A percentile compares a stretch with the other conserved stretches of the same genome.
phyloP scores from a whole-genome alignment of 2,113 vertebrate species.

The Ivindomyrus marchei region DNA sequence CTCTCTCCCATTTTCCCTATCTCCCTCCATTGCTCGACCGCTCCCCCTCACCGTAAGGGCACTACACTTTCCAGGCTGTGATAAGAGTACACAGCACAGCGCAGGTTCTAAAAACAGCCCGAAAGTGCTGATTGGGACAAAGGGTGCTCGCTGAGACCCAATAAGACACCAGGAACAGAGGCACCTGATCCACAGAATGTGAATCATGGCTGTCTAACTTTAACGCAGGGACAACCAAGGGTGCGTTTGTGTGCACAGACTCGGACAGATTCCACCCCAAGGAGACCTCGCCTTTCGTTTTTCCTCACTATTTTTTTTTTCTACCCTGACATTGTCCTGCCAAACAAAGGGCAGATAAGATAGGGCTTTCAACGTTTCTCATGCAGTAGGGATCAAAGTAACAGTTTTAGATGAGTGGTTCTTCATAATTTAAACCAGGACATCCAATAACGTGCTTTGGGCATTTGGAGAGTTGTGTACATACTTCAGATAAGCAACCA shows the following conservation, averaged over 20 bases:
- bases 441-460: not conserved
- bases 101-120: not conserved
- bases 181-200: not conserved
- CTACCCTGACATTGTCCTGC: not conserved
- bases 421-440: not conserved
- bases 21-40: not conserved
- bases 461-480: not conserved
- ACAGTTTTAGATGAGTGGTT: not conserved
- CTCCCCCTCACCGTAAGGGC: not conserved
- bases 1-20: not conserved
- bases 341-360: not conserved
- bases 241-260: not conserved
- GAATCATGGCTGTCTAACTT: not conserved
- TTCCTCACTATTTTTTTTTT: not conserved
- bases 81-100: not conserved
- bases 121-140: not conserved
- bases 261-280: not conserved
- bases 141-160: not conserved
- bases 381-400: not conserved
- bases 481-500: not conserved
- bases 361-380: not conserved
- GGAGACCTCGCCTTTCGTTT: not conserved
- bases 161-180: not conserved
- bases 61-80: not conserved
- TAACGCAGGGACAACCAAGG: not conserved